Percentiles rank a stretch among this genome's conserved stretches.
Conservation (phyloP, 1,140 invertebrate genomes). For the Formica exsecta region DNA sequence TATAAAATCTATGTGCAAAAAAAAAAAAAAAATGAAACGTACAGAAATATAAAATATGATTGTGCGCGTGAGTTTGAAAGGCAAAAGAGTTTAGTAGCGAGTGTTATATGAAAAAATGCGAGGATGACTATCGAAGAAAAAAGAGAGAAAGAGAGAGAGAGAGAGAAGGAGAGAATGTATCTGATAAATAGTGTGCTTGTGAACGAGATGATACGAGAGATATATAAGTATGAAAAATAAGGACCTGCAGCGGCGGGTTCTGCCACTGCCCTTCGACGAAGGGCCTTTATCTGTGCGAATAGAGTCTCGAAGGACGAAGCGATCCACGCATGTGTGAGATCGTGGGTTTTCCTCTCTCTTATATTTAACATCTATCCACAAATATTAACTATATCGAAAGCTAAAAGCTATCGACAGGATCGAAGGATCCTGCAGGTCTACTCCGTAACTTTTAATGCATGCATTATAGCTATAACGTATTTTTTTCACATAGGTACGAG, state of each 20-base stretch:
- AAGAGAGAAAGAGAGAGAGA: slow-evolving; percentile 6
- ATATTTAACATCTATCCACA: slow-evolving; percentile 19
- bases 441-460: no score
- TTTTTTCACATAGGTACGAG: no score
- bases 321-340: slow-evolving; percentile 10
- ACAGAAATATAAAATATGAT: neutral
- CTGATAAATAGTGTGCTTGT: neutral
- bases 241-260: slow-evolving; percentile 28
- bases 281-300: slow-evolving; percentile 9
- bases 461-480: no score
- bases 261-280: slow-evolving; percentile 11
- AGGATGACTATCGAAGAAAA: neutral
- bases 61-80: slow-evolving; percentile 8
- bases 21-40: neutral
- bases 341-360: neutral
- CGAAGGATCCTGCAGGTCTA: neutral
- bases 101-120: neutral
- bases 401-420: neutral
- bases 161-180: neutral
- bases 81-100: neutral
- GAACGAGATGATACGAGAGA: neutral
- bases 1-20: neutral
- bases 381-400: slow-evolving; percentile 17
- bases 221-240: neutral
- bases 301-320: slow-evolving; percentile 6